phyloP scores from a whole-genome alignment of 2,113 vertebrate species.

The Puffinus mauretanicus region DNA sequence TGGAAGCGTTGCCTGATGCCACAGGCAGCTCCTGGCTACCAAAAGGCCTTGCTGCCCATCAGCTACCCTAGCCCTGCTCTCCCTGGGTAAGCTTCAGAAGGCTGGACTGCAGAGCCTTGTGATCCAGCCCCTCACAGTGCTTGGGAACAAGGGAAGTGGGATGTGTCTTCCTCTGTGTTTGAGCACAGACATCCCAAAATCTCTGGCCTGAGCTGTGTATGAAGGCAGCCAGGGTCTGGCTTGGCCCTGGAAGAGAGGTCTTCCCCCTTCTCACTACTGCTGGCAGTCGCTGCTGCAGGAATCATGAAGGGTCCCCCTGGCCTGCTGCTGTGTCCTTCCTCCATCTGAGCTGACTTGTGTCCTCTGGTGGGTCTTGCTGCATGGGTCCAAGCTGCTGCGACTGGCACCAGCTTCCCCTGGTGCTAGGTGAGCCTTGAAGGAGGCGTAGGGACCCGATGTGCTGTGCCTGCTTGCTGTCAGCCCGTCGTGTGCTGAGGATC shows the following conservation, averaged over 20 bases:
- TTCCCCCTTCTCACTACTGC: not conserved
- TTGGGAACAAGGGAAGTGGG: not conserved
- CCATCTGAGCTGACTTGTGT: not conserved
- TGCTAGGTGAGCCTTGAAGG: not conserved
- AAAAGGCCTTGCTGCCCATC: not conserved
- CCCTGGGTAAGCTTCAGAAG: not conserved
- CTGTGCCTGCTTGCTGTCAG: not conserved
- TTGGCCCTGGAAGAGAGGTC: not conserved
- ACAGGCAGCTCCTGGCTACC: not conserved
- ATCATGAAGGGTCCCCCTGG: not conserved
- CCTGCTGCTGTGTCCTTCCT: not conserved
- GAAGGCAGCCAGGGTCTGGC: not conserved
- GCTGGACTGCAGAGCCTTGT: not conserved
- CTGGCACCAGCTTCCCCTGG: not conserved
- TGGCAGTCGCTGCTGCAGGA: not conserved
- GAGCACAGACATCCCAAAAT: not conserved
- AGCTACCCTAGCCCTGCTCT: not conserved
- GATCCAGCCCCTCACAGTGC: not conserved
- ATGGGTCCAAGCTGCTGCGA: not conserved
- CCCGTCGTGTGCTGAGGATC: not conserved
- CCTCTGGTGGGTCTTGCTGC: not conserved
- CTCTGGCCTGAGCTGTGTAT: not conserved
- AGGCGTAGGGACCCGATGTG: accelerated
- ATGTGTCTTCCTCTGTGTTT: not conserved
- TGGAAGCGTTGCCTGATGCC: not conserved